phyloP scores from a whole-genome alignment of 1,140 invertebrate species.

The Hydropsyche tenuis region DNA sequence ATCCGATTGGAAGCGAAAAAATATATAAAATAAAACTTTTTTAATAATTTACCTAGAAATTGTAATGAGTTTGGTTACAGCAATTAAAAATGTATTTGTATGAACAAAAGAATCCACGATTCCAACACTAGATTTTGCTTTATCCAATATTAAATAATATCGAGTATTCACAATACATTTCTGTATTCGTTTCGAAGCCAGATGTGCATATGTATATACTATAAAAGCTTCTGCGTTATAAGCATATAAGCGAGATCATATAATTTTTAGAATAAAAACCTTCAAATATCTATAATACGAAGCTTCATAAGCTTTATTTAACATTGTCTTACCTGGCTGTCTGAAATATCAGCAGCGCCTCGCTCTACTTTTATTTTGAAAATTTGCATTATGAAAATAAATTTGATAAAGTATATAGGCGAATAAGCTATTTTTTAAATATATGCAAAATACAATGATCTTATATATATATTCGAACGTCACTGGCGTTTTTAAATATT shows the following conservation, averaged over 20 bases:
- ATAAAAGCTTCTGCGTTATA: conserved; percentile 19
- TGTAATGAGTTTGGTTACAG: too few species aligned
- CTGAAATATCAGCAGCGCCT: not conserved
- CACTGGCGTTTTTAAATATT: too few species aligned
- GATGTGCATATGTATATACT: not conserved
- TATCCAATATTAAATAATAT: not conserved
- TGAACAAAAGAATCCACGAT: not conserved
- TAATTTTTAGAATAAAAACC: conserved; percentile 11
- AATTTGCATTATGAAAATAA: too few species aligned
- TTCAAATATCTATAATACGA: conserved; percentile 23
- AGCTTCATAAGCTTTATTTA: conserved; percentile 8
- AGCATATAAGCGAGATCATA: conserved; percentile 17
- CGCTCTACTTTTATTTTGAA: too few species aligned
- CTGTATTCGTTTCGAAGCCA: not conserved
- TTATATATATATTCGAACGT: too few species aligned
- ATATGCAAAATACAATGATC: too few species aligned
- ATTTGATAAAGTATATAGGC: too few species aligned
- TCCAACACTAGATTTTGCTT: not conserved
- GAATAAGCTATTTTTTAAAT: too few species aligned
- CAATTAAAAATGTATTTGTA: too few species aligned
- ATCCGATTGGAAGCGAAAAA: not conserved
- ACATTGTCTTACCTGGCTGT: conserved; percentile 9
- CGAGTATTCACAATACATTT: not conserved
- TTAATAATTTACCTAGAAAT: too few species aligned
- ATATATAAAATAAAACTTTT: not conserved